Evolutionary conservation across 2,888 invertebrate genomes (phyloP), one percentile per base, ranked within the genome.

Genomic region (Muschampia plurimacula): DNA sequence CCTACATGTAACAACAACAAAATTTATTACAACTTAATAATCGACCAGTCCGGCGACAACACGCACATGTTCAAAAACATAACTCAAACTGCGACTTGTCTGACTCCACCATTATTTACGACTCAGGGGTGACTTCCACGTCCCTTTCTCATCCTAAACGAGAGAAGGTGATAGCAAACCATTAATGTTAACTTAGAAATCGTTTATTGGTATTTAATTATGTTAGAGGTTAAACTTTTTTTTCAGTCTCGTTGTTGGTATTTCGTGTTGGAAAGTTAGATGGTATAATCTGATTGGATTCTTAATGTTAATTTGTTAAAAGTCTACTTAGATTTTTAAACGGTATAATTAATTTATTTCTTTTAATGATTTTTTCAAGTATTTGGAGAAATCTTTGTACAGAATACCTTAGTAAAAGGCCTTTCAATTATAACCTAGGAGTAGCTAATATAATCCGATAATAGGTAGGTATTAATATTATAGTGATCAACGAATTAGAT

Each of bases 11-110:
- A 15, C 32, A 41, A 67, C 80, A 85, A 84, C 86, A 84, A 85
- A 91, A 92, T 92, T 89, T 93, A 94, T 93, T 91, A 91, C 89
- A 85, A 89, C 87, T 90, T 91, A 91, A 93, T 94, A 92, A 91
- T 87, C 87, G 85, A 80, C 84, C 81, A 87, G 87, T 89, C 89
- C 67, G 68, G 90, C 88, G 90, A 91, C 89, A 88, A 83, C 83
- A 85, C 82, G 82, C 89, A 89, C 91, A 91, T 92, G 91, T 89
- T 89, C 78, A 82, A 80, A 86, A 87, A 86, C 87, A 89, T 89
- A 88, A 87, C 81, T 86, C 87, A 85, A 82, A 79, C 78, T 81
- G 80, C 81, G 84, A 82, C 82, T 84, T 81, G 81, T 80, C 84
- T 85, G 82, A 85, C 86, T 88, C 79, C 81, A 81, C 84, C 80